These are phyloP conservation scores for Tychaedon coryphoeus DNA, from an alignment of 2,113 vertebrate species.

Conservation along the genomic window DNA sequence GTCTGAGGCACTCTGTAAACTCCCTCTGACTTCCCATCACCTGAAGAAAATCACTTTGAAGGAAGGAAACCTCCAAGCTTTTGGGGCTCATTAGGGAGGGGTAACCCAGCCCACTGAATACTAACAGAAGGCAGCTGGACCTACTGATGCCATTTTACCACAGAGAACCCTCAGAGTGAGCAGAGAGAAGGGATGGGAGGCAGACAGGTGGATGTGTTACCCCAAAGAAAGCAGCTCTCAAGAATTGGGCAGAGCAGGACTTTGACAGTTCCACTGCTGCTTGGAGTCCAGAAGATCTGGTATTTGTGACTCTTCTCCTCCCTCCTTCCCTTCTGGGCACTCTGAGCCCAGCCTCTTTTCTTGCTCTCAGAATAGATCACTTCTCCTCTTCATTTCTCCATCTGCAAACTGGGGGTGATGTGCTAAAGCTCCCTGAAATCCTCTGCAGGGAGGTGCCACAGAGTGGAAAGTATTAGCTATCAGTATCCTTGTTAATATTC, in stretches of 20 bases:
- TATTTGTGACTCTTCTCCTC: neutral
- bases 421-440: conserved; percentile 25
- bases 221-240: neutral
- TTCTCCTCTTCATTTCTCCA: neutral
- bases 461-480: conserved; percentile 65
- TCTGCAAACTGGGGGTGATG: neutral
- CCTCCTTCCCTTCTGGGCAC: neutral
- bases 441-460: conserved; percentile 36
- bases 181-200: neutral
- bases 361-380: neutral
- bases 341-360: neutral
- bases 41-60: neutral
- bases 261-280: neutral
- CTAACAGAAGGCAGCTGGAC: neutral
- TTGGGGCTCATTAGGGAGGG: neutral
- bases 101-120: neutral
- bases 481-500: conserved; percentile 63
- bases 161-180: neutral
- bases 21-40: neutral
- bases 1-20: neutral
- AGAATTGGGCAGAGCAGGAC: neutral
- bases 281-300: neutral
- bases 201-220: neutral
- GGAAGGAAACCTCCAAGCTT: neutral
- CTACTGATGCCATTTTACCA: neutral